Evolutionary conservation across 1,140 invertebrate species (phyloP), one percentile per base, ranked within the genome.

Genomic region (Hyles euphorbiae): DNA sequence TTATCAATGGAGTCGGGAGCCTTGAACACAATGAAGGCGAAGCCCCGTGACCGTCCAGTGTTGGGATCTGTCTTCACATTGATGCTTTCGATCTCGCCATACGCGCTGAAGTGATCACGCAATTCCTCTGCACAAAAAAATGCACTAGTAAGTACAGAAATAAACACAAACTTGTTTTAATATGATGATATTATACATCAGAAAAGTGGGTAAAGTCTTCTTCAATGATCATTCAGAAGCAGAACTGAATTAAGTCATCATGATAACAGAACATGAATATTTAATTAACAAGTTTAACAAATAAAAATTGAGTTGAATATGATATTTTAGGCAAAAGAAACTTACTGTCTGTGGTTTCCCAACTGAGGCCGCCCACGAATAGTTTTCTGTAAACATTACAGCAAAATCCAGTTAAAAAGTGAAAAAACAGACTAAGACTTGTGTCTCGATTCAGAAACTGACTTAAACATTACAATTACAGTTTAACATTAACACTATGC

Each of bases 261-360:
- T 88, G 49, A 60, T 50, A 67, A 52, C 44, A 60, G 40, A 46
- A 57, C 33, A 22, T 58, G 44, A 9, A 44, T 40, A 40, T 40
- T 48, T 6, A 11, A 57, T 32, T 56, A 45, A 43, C 46, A 59
- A 56, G 64, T 50, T 22, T 22, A 22, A 2, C 10, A 45, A 55
- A 9, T 22, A 34, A 55, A 58, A 56, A 58, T 76, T 54, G 49
- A 45, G 10, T 5, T 40, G 4, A 40, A 40, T 40, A 40, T 40
- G 2, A 40, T 4, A 36, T 36, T 5, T 40, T 8, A 22, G 22
- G 22, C 22, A 22, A 22, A 34, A 10, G 49, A 60, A 50, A 95
- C 96, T 96, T 91, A 98, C 97, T 98, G 90, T 98, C 97, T 86
- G 96, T 96, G 22, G 97, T 98, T 92, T 98, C 96, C 97, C 97